A percentile compares a stretch with the other conserved stretches of the same genome.
phyloP scores from a whole-genome alignment of 2,797 vertebrate species.

The Bradypodion pumilum region DNA sequence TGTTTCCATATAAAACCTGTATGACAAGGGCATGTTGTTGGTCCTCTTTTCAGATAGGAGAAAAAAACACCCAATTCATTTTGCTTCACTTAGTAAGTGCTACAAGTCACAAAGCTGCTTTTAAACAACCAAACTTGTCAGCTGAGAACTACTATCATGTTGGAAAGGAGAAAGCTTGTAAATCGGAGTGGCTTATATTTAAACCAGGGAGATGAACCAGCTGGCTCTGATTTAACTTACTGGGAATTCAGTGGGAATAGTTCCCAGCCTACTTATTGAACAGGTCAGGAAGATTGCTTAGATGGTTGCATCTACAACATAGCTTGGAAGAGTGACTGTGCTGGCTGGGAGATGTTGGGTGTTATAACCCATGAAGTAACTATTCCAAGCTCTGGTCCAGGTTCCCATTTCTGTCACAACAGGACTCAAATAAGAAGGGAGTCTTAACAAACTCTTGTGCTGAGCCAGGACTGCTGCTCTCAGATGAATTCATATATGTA shows the following conservation, averaged over 20 bases:
- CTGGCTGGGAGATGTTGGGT: neutral
- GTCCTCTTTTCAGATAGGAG: neutral
- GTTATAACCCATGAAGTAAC: neutral
- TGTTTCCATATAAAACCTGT: neutral
- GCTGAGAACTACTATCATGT: neutral
- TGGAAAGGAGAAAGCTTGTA: neutral
- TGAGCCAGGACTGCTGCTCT: neutral
- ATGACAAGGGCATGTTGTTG: neutral
- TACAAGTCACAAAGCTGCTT: neutral
- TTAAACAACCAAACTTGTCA: conserved; percentile 1
- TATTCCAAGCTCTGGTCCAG: neutral
- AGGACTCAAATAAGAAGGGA: neutral
- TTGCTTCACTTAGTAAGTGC: neutral
- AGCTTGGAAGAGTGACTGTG: neutral
- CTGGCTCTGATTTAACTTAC: neutral
- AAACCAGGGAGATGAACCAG: neutral
- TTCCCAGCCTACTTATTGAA: neutral
- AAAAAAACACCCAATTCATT: neutral
- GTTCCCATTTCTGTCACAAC: neutral
- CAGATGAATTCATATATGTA: neutral
- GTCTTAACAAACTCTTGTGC: neutral
- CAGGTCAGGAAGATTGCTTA: neutral
- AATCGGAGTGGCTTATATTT: neutral
- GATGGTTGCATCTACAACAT: neutral
- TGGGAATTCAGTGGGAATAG: neutral